Conservation (phyloP, 2,888 invertebrate species). For the Prosapia bicincta region DNA sequence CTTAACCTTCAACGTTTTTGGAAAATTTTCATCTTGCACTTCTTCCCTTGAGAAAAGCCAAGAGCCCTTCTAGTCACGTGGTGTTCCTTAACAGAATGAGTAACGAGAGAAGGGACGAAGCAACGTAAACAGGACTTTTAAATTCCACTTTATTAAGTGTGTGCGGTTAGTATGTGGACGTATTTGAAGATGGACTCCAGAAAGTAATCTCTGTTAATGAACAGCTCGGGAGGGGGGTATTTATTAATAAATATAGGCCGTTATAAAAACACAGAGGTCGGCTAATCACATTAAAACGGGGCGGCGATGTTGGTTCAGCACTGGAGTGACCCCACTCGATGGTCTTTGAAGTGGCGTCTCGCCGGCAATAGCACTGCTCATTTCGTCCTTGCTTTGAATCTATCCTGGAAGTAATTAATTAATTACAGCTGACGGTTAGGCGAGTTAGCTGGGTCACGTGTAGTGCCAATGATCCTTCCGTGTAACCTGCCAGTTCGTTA, state of each 20-base stretch:
- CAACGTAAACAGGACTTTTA: not conserved
- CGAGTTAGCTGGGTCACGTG: too few species aligned
- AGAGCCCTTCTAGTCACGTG: too few species aligned
- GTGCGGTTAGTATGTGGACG: not conserved
- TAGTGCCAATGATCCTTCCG: too few species aligned
- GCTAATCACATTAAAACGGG: slow-evolving; percentile 26
- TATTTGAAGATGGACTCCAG: not conserved
- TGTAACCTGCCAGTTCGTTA: too few species aligned
- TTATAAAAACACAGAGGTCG: slow-evolving; percentile 23
- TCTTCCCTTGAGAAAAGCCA: too few species aligned
- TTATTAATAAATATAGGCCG: slow-evolving; percentile 30
- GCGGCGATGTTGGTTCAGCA: slow-evolving; percentile 22
- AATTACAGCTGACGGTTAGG: too few species aligned
- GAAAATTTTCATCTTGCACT: too few species aligned
- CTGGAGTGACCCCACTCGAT: slow-evolving; percentile 5
- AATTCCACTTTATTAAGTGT: not conserved
- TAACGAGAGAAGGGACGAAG: too few species aligned
- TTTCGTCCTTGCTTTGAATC: not conserved
- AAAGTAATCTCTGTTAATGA: not conserved
- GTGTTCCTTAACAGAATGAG: too few species aligned
- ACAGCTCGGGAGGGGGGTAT: not conserved
- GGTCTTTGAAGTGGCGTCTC: slow-evolving; percentile 10
- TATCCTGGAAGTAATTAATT: not conserved
- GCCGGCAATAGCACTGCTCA: not conserved
- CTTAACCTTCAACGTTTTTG: too few species aligned